phyloP scores from a whole-genome alignment of 2,113 vertebrate species.

The Fulica atra region DNA sequence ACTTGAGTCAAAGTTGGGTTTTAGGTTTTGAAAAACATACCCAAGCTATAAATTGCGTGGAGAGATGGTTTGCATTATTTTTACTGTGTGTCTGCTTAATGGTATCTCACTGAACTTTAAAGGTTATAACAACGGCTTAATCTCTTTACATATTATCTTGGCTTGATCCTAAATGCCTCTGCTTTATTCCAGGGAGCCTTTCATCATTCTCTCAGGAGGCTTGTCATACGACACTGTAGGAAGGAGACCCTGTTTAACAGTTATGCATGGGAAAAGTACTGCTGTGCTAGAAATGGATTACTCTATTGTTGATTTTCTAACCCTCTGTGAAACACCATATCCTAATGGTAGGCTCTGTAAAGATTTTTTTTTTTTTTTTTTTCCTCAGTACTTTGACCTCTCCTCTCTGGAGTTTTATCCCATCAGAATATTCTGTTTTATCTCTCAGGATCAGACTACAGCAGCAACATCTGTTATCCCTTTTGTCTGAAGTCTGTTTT shows the following conservation, averaged over 20 bases:
- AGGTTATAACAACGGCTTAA: background rate
- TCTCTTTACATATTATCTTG: background rate
- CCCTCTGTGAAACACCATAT: conserved; percentile 97
- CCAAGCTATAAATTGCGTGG: background rate
- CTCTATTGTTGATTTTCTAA: conserved; percentile 98
- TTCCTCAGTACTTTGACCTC: background rate
- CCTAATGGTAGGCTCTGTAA: conserved; percentile 84
- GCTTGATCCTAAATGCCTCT: background rate
- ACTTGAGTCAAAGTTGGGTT: rapidly evolving
- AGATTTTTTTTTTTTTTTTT: background rate
- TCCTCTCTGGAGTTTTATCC: background rate
- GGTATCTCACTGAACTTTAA: background rate
- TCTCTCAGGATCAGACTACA: background rate
- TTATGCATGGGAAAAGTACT: conserved; percentile 98
- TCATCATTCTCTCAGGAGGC: conserved; percentile 97
- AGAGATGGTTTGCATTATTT: background rate
- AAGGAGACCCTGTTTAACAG: conserved; percentile 95
- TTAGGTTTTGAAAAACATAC: background rate
- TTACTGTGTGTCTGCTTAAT: background rate
- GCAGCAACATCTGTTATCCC: background rate
- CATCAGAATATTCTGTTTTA: background rate
- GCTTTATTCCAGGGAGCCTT: conserved; percentile 87
- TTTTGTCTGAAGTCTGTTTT: background rate
- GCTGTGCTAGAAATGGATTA: conserved; percentile 99
- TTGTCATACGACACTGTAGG: conserved; percentile 97